A percentile compares a stretch with the other conserved stretches of the same genome.
Conservation (phyloP, 2,888 invertebrate genomes). For the Gari tellinella region DNA sequence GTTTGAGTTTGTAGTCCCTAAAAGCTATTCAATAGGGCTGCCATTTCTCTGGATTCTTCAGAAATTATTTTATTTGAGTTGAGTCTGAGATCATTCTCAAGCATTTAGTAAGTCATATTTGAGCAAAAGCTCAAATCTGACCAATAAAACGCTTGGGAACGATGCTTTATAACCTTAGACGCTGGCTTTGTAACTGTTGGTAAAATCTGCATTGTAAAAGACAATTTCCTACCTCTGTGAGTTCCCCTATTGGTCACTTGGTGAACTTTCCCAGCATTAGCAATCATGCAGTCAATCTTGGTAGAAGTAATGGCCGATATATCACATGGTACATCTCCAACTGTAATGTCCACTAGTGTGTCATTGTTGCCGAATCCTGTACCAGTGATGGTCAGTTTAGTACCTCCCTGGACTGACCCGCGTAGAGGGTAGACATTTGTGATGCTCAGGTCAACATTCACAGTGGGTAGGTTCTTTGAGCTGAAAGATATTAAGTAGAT, state of each 20-base stretch:
- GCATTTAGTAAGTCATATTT: too few relatives aligned
- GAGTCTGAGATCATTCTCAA: too few relatives aligned
- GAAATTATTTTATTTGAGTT: too few relatives aligned
- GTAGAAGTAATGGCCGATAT: conserved; percentile 37
- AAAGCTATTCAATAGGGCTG: too few relatives aligned
- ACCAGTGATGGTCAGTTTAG: conserved; percentile 68
- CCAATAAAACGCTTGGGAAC: too few relatives aligned
- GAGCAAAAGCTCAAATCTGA: too few relatives aligned
- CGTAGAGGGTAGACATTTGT: conserved; percentile 63
- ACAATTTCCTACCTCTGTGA: conserved; percentile 44
- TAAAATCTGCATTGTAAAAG: too few relatives aligned
- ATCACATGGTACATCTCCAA: conserved; percentile 58
- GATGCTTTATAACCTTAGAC: too few relatives aligned
- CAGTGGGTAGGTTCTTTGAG: conserved; percentile 16
- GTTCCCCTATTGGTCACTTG: conserved; percentile 64
- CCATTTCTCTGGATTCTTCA: too few relatives aligned
- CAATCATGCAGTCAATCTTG: conserved; percentile 61
- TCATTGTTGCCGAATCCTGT: conserved; percentile 66
- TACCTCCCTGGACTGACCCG: conserved; percentile 72
- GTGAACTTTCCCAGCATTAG: conserved; percentile 55
- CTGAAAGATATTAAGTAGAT: neutral
- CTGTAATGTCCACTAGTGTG: conserved; percentile 49
- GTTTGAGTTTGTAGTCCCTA: too few relatives aligned
- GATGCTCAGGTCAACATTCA: conserved; percentile 54
- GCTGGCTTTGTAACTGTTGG: too few relatives aligned